phyloP scores from a whole-genome alignment of 2,113 vertebrate species.

The Rhea americana region DNA sequence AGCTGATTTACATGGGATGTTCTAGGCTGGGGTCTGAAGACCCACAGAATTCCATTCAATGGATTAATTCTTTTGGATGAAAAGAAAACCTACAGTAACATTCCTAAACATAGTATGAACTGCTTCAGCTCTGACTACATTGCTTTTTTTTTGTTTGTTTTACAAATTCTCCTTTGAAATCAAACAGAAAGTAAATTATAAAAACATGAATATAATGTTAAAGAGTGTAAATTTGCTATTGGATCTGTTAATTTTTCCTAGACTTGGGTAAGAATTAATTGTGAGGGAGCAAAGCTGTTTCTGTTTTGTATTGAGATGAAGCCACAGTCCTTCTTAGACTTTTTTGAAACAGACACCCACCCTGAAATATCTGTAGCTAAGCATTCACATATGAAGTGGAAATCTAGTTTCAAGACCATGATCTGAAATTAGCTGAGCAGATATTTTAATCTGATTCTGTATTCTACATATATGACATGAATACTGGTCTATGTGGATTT shows the following conservation, averaged over 20 bases:
- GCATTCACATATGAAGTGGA: fast-evolving
- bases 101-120: neutral
- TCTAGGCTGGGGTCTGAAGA: neutral
- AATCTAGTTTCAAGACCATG: neutral
- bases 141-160: neutral
- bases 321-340: neutral
- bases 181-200: neutral
- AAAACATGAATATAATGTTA: neutral
- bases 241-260: neutral
- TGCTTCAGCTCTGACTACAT: neutral
- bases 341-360: neutral
- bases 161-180: neutral
- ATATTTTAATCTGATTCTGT: neutral
- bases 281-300: neutral
- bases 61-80: neutral
- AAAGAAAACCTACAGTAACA: neutral
- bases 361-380: neutral
- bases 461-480: neutral
- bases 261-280: neutral
- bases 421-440: neutral
- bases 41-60: neutral
- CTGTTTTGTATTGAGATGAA: neutral
- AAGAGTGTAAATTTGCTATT: neutral
- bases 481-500: neutral
- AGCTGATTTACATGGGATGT: neutral